Percentiles rank a stretch among this genome's conserved stretches.
These are phyloP conservation scores for Harpagifer antarcticus DNA, from an alignment of 2,797 vertebrate species.

Conservation along the genomic window DNA sequence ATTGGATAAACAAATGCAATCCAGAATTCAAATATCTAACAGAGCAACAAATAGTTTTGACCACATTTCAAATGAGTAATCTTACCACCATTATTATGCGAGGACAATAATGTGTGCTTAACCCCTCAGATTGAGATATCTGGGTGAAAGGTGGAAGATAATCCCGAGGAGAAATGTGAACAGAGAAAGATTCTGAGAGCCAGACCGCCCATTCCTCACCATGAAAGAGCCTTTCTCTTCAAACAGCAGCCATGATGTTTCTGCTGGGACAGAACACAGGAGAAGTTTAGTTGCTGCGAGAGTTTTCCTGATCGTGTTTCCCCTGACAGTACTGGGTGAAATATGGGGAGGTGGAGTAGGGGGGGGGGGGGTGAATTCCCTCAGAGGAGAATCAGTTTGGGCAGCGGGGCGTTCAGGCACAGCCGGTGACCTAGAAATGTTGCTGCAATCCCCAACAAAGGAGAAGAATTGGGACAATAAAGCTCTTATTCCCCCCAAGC, in stretches of 20 bases:
- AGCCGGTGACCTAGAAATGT: constrained; percentile 73
- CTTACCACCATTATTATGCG: background rate
- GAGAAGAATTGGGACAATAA: constrained; percentile 66
- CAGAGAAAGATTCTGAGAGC: constrained; percentile 32
- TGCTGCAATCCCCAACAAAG: constrained; percentile 61
- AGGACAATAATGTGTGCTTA: constrained; percentile 18
- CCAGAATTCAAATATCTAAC: too few species aligned
- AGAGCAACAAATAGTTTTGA: too few species aligned
- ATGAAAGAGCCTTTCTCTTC: constrained; percentile 55
- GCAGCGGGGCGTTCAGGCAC: constrained; percentile 56
- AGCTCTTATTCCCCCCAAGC: constrained; percentile 52
- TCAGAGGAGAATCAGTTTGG: constrained; percentile 47
- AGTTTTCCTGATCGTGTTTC: constrained; percentile 46
- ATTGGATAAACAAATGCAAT: too few species aligned
- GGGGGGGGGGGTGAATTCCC: constrained; percentile 27
- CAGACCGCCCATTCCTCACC: constrained; percentile 39
- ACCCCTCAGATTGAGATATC: constrained; percentile 3
- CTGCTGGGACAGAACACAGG: constrained; percentile 47
- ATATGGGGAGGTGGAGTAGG: constrained; percentile 13
- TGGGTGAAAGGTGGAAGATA: constrained; percentile 21
- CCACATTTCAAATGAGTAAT: too few species aligned
- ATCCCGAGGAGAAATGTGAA: constrained; percentile 39
- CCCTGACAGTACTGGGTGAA: constrained; percentile 29
- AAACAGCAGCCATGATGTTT: constrained; percentile 41
- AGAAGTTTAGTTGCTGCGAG: constrained; percentile 40